phyloP scores from a whole-genome alignment of 2,113 vertebrate species.

The Xyliphius kryptos region DNA sequence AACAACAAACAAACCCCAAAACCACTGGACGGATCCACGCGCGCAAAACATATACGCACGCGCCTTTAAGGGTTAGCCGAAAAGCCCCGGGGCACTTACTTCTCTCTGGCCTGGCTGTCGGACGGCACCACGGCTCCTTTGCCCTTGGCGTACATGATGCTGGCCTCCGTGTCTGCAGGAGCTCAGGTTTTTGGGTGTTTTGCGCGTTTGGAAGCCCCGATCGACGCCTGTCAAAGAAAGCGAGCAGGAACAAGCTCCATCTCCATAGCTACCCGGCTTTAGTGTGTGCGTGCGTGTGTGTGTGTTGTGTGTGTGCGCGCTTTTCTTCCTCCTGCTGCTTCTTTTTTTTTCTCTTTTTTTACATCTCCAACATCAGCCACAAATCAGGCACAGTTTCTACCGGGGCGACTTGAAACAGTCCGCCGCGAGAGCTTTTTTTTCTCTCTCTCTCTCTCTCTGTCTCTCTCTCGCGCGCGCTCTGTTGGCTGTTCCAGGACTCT shows the following conservation, averaged over 20 bases:
- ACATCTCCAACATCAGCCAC: conserved; percentile 75
- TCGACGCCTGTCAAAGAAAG: conserved; percentile 86
- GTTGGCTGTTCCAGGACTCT: too few relatives aligned
- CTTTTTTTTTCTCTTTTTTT: conserved; percentile 62
- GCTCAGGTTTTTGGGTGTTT: too few relatives aligned
- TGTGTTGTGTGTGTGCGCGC: too few relatives aligned
- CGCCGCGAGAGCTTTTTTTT: conserved; percentile 65
- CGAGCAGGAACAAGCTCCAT: conserved; percentile 69
- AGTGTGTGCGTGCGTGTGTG: neutral
- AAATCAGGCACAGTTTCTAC: conserved; percentile 77
- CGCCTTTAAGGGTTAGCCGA: too few relatives aligned
- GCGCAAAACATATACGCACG: neutral
- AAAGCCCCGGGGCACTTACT: conserved; percentile 68
- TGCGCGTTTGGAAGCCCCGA: conserved; percentile 64
- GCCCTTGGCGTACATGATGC: conserved; percentile 91
- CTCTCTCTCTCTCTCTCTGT: conserved; percentile 62
- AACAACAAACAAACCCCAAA: too few relatives aligned
- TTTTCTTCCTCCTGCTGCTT: conserved; percentile 55
- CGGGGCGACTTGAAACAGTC: conserved; percentile 76
- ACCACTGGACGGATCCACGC: neutral
- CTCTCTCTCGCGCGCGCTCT: too few relatives aligned
- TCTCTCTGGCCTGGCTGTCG: conserved; percentile 88
- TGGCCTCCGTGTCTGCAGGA: too few relatives aligned
- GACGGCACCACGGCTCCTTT: conserved; percentile 88
- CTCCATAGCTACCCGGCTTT: conserved; percentile 74